Evolutionary conservation across 2,113 vertebrate species (phyloP).

Genomic region (Centrocercus urophasianus): DNA sequence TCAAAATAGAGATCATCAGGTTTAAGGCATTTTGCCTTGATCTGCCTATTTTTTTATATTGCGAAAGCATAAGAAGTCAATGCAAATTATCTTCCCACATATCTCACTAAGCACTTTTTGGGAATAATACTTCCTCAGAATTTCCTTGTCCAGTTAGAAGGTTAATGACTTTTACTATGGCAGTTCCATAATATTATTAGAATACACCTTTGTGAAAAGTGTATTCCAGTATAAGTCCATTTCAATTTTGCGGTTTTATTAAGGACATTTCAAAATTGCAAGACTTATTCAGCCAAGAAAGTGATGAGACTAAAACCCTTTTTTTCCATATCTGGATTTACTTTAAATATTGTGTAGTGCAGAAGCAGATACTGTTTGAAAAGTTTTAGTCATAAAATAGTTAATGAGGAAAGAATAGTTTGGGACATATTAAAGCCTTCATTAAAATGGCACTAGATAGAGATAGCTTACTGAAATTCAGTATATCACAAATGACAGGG

Average conservation of each 20-base stretch:
- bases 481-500: constrained; percentile 5
- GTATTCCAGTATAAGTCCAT: not conserved
- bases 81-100: accelerated
- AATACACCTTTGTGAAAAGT: not conserved
- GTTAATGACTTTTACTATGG: not conserved
- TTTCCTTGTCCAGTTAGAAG: not conserved
- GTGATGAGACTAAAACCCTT: not conserved
- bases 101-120: not conserved
- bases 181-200: not conserved
- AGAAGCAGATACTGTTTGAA: not conserved
- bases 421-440: constrained; percentile 7
- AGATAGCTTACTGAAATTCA: constrained; percentile 14
- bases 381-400: not conserved
- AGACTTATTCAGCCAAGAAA: not conserved
- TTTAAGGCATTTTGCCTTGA: not conserved
- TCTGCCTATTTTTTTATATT: not conserved
- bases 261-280: not conserved
- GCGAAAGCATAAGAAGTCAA: not conserved
- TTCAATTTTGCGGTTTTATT: not conserved
- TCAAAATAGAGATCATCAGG: not conserved
- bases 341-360: not conserved
- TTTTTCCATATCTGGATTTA: not conserved
- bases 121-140: not conserved
- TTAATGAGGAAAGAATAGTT: constrained; percentile 1
- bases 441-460: constrained; percentile 1